Evolutionary conservation across 2,888 invertebrate species (phyloP).

Genomic region (Sicus ferrugineus): DNA sequence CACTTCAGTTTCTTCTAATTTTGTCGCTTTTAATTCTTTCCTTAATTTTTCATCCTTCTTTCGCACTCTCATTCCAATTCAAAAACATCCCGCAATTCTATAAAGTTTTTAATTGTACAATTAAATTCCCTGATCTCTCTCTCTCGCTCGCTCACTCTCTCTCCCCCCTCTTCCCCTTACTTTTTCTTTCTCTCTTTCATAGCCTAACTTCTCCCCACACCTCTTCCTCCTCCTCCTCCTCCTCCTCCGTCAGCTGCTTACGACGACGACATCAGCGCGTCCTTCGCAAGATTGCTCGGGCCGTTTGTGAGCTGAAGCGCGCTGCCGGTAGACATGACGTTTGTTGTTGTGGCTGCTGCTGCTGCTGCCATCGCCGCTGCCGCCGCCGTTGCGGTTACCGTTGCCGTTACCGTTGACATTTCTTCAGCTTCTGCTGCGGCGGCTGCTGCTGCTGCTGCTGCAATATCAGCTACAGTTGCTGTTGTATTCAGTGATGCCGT

Average conservation of each 20-base stretch:
- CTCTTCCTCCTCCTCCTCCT: background rate
- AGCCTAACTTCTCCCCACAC: background rate
- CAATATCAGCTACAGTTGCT: conserved; percentile 27
- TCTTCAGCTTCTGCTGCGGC: conserved; percentile 21
- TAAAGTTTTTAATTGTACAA: background rate
- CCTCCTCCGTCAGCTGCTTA: background rate
- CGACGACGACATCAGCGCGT: conserved; percentile 43
- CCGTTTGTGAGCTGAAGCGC: conserved; percentile 29
- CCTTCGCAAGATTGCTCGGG: conserved; percentile 30
- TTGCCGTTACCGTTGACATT: conserved; percentile 17
- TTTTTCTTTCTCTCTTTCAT: background rate
- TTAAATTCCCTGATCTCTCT: background rate
- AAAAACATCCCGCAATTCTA: too few relatives aligned
- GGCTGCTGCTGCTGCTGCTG: conserved; percentile 32
- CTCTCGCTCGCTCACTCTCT: background rate
- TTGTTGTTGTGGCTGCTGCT: background rate
- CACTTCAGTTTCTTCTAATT: too few relatives aligned
- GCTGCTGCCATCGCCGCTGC: background rate
- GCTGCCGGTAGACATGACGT: conserved; percentile 35
- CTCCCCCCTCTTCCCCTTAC: background rate
- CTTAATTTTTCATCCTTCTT: too few relatives aligned
- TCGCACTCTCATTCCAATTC: too few relatives aligned
- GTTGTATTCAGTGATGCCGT: background rate
- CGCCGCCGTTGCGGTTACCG: conserved; percentile 22
- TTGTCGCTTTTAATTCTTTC: too few relatives aligned